Evolutionary conservation across 2,113 vertebrate species (phyloP), one percentile per base, ranked within the genome.

Genomic region (Ochotona princeps): DNA sequence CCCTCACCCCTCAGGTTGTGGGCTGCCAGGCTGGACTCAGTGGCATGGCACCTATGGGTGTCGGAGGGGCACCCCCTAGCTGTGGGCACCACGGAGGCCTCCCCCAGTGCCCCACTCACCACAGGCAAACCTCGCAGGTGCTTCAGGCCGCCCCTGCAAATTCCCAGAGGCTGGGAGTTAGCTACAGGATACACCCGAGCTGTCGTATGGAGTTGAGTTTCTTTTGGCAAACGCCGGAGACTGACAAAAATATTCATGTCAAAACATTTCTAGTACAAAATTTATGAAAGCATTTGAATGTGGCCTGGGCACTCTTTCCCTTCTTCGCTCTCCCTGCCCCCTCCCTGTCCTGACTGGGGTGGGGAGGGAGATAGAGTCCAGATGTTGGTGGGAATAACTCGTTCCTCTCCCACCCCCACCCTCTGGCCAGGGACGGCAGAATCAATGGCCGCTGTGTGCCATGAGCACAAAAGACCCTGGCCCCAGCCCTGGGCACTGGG

Each of bases 321-420:
- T 26, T 21, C n/a, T 83, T 72, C 72, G 73, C n/a, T 51, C 67
- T 76, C 89, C 83, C 93, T 49, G 8, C 78, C 81, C 87, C 51
- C 57, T n/a, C 84, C 82, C 60, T 78, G 83, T 95, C 87, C 94
- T 57, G 83, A 92, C 70, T 78, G 91, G 85, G 84, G 85, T 96
- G 95, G 30, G 80, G 96, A 90, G 91, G 60, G 90, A 97, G 97
- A 98, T 97, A 97, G 97, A 97, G 97, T 98, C 98, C 98, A 98
- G 98, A 98, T 98, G 98, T 98, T 69, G 65, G 61, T 63, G 15
- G 2, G 90, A 87, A 90, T 86, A 87, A 83, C 28, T 83, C 83
- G 83, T 57, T 63, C 21, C 15, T 54, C 38, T 44, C 93, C 66
- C 86, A 89, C 72, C 95, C 93, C 84, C 10, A 51, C 95, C 96